Evolutionary conservation across 2,797 vertebrate genomes (phyloP), one percentile per base, ranked within the genome.

Genomic region (Pelodytes ibericus): DNA sequence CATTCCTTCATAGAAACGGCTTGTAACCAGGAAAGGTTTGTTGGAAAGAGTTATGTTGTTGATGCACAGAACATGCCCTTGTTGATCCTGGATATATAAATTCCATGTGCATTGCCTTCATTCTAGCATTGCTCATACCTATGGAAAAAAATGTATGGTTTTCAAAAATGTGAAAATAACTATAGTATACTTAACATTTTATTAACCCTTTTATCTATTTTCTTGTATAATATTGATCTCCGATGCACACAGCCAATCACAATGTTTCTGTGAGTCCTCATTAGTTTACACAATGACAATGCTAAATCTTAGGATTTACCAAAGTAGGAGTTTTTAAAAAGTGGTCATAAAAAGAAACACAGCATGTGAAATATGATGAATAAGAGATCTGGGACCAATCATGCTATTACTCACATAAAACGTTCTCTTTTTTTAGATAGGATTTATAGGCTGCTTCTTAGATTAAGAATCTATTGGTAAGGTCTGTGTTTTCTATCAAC

Each of bases 401-500:
- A 79, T 61, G 18, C 64, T 27, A 24, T 56, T 66, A 44, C 41
- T 67, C 39, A 59, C 56, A 73, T 67, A 78, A 66, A 72, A 68
- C 30, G 11, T 29, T 8, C 47, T 69, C 51, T 53, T 9, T 53
- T 24, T 7, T 62, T 18, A 3, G 3, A 44, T 25, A 22, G 47
- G 31, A 62, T 73, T 63, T 63, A 79, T 79, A 29, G 47, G 33
- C 58, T 68, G 71, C 49, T 24, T 79, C 60, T 74, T 44, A 31
- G 63, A 79, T 63, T 69, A 72, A 62, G 57, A 61, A 56, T 61
- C 41, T 39, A 67, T 68, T 68, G 57, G 64, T 56, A 67, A 62
- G 39, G 67, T 74, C 57, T 79, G 57, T 69, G 58, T 69, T 79
- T 79, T 73, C 64, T 79, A 73, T 73, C 64, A 79, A 69, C 63